phyloP scores from a whole-genome alignment of 2,888 invertebrate species.

The Augiades crinisus region DNA sequence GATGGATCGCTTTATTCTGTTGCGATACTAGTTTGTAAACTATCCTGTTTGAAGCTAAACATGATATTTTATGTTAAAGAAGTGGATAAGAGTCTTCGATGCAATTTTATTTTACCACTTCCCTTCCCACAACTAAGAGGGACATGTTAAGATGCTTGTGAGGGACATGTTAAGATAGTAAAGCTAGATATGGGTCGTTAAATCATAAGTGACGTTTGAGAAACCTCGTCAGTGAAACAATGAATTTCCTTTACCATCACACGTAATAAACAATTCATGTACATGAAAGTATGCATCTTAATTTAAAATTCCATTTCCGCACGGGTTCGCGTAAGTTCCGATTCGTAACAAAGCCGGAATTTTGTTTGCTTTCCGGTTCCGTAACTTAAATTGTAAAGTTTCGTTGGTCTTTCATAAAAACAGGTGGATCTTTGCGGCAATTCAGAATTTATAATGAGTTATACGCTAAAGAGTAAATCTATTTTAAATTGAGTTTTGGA shows the following conservation, averaged over 20 bases:
- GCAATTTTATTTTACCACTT: too few species aligned
- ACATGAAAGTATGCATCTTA: too few species aligned
- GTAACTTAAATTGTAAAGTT: neutral
- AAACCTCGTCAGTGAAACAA: too few species aligned
- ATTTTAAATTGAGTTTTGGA: neutral
- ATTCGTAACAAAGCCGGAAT: slow-evolving; percentile 12
- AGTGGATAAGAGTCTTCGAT: neutral
- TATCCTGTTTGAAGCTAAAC: neutral
- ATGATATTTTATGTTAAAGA: neutral
- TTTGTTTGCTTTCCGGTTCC: slow-evolving; percentile 6
- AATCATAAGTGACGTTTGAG: too few species aligned
- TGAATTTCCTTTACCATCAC: too few species aligned
- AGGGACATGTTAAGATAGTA: too few species aligned
- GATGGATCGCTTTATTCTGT: slow-evolving; percentile 1
- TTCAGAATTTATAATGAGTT: neutral
- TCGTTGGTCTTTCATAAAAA: neutral
- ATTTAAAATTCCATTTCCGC: slow-evolving; percentile 77
- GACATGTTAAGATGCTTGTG: too few species aligned
- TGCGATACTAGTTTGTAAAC: neutral
- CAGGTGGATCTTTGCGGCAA: neutral
- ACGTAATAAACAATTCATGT: too few species aligned
- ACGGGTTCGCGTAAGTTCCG: slow-evolving; percentile 55
- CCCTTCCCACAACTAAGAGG: too few species aligned
- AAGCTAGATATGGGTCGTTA: too few species aligned
- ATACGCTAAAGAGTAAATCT: neutral